These are phyloP conservation scores for Timema cristinae DNA, from an alignment of 2,888 invertebrate species.

Conservation along the genomic window DNA sequence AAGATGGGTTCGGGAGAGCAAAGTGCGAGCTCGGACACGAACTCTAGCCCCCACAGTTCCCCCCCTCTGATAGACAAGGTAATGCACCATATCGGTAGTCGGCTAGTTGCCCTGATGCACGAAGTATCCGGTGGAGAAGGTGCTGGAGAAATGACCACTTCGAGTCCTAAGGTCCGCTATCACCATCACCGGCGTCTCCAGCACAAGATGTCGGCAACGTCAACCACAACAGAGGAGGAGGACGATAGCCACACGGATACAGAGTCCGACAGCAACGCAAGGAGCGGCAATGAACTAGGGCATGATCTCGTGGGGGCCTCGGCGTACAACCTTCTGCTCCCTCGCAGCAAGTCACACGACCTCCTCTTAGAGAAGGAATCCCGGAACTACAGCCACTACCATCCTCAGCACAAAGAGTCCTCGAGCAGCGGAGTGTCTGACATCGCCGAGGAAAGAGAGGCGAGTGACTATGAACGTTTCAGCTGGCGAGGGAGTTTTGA, in stretches of 20 bases:
- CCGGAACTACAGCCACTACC: constrained; percentile 20
- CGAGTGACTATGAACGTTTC: constrained; percentile 84
- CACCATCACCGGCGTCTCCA: constrained; percentile 54
- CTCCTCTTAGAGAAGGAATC: constrained; percentile 59
- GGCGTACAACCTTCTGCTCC: constrained; percentile 44
- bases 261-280: constrained; percentile 35
- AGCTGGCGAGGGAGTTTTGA: constrained; percentile 92
- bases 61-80: constrained; percentile 86
- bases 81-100: constrained; percentile 86
- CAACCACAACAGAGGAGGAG: constrained; percentile 58
- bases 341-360: constrained; percentile 79
- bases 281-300: too few relatives aligned
- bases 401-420: constrained; percentile 36
- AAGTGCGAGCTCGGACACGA: constrained; percentile 46
- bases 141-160: constrained; percentile 29
- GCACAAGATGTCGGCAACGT: constrained; percentile 55
- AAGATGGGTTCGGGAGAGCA: constrained; percentile 56
- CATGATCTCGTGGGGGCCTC: neutral
- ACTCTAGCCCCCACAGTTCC: constrained; percentile 59
- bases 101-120: constrained; percentile 85
- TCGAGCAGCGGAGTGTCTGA: constrained; percentile 52
- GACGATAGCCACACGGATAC: constrained; percentile 68
- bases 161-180: constrained; percentile 33
- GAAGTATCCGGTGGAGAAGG: constrained; percentile 76
- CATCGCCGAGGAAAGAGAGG: constrained; percentile 55